These are phyloP conservation scores for Drosophila ananassae DNA, from an alignment of 1,140 invertebrate genomes.

Conservation along the genomic window DNA sequence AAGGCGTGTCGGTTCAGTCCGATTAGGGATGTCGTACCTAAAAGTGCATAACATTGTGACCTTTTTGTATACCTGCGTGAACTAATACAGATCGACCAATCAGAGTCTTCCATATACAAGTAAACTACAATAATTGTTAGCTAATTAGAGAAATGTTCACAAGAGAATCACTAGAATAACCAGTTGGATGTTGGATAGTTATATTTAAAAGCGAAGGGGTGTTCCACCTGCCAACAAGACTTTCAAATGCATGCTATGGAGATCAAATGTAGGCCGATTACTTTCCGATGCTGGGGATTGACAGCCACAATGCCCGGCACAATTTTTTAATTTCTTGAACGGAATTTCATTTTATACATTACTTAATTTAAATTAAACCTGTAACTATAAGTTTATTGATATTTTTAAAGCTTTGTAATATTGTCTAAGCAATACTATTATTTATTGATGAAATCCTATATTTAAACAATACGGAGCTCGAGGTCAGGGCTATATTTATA, in stretches of 20 bases:
- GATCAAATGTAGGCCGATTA: constrained; percentile 11
- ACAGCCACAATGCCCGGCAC: constrained; percentile 35
- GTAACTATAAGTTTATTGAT: constrained; percentile 15
- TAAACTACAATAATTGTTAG: constrained; percentile 50
- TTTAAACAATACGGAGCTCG: constrained; percentile 6
- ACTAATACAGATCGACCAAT: constrained; percentile 31
- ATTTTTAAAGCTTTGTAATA: constrained; percentile 6
- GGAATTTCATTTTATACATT: constrained; percentile 14
- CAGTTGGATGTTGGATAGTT: constrained; percentile 40
- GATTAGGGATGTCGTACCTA: constrained; percentile 63
- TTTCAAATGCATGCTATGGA: constrained; percentile 10
- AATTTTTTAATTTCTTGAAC: constrained; percentile 5
- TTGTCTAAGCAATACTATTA: neutral
- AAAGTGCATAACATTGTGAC: constrained; percentile 71
- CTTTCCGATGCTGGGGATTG: constrained; percentile 20
- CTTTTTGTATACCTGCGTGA: constrained; percentile 73
- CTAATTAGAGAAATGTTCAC: constrained; percentile 22
- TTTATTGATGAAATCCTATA: constrained; percentile 8
- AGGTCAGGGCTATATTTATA: constrained; percentile 34
- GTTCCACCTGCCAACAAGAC: constrained; percentile 8
- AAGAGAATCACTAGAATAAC: constrained; percentile 21
- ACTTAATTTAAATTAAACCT: constrained; percentile 4
- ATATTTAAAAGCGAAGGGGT: constrained; percentile 12
- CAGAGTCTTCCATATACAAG: constrained; percentile 68
- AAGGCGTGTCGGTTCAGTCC: constrained; percentile 19